Evolutionary conservation across 2,113 vertebrate species (phyloP).

Genomic region (Carassius auratus): DNA sequence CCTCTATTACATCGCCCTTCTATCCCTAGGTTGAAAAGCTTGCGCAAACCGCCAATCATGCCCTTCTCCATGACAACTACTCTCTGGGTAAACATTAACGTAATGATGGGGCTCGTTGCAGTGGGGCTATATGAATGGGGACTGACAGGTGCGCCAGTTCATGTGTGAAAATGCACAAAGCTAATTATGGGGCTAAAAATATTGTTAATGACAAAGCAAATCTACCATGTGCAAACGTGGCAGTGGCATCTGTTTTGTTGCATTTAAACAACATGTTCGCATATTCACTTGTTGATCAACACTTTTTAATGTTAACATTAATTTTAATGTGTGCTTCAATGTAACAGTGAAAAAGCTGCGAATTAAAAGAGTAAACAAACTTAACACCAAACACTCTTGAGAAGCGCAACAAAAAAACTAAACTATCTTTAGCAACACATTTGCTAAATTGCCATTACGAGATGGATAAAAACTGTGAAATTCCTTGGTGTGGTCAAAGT

Average conservation of each 20-base stretch:
- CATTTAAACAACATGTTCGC: background rate
- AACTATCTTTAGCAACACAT: background rate
- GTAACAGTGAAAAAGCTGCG: background rate
- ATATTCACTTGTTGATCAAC: background rate
- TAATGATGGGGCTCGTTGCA: conserved; percentile 48
- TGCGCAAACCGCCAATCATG: conserved; percentile 52
- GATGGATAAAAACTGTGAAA: background rate
- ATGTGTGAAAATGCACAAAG: conserved; percentile 39
- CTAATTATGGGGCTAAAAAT: conserved; percentile 51
- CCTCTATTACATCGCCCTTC: conserved; percentile 27
- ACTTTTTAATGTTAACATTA: background rate
- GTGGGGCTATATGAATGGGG: conserved; percentile 28
- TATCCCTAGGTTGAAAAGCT: conserved; percentile 38
- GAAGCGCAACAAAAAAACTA: background rate
- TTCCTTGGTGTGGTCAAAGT: background rate
- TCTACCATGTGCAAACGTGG: background rate
- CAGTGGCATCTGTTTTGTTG: background rate
- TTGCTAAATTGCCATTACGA: background rate
- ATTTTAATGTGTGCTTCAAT: background rate
- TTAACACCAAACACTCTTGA: background rate
- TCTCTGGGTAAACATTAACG: conserved; percentile 52
- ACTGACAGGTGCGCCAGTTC: conserved; percentile 39
- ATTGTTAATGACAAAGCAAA: conserved; percentile 45
- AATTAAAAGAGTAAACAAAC: conserved; percentile 33
- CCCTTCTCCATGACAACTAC: conserved; percentile 47